These are phyloP conservation scores for Papilio dardanus DNA, from an alignment of 1,140 invertebrate species.

Conservation along the genomic window DNA sequence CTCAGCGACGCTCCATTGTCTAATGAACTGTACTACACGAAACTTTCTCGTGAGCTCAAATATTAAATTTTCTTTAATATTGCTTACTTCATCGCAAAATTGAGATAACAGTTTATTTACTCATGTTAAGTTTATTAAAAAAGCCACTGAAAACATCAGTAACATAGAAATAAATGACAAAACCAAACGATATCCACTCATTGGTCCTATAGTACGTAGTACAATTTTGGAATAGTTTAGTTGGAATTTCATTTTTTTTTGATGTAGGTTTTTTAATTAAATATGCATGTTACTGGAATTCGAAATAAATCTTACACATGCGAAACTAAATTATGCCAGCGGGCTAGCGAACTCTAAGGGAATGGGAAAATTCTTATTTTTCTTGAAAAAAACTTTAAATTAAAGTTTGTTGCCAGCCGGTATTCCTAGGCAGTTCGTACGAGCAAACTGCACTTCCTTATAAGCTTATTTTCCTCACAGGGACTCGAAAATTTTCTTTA, in stretches of 20 bases:
- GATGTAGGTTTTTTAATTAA: neutral
- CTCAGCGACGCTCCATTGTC: neutral
- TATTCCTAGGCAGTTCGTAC: constrained; percentile 72
- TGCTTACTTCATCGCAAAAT: neutral
- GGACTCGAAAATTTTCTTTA: constrained; percentile 81
- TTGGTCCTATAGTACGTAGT: neutral
- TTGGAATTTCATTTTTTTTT: neutral
- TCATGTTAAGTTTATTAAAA: neutral
- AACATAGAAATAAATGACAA: neutral
- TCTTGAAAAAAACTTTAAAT: constrained; percentile 75
- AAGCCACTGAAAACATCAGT: neutral
- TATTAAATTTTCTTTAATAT: neutral
- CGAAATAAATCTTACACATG: constrained; percentile 36
- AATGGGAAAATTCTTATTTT: constrained; percentile 67
- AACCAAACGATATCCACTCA: neutral
- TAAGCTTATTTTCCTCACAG: constrained; percentile 80
- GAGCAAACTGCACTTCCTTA: constrained; percentile 79
- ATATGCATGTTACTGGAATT: neutral
- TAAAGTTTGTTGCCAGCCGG: constrained; percentile 75
- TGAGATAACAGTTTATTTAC: neutral
- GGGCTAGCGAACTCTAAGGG: constrained; percentile 40
- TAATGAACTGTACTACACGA: constrained; percentile 16
- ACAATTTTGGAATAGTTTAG: neutral
- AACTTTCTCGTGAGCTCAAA: neutral
- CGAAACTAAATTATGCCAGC: constrained; percentile 56